Conservation (phyloP, 2,797 vertebrate genomes). For the Pristis pectinata region DNA sequence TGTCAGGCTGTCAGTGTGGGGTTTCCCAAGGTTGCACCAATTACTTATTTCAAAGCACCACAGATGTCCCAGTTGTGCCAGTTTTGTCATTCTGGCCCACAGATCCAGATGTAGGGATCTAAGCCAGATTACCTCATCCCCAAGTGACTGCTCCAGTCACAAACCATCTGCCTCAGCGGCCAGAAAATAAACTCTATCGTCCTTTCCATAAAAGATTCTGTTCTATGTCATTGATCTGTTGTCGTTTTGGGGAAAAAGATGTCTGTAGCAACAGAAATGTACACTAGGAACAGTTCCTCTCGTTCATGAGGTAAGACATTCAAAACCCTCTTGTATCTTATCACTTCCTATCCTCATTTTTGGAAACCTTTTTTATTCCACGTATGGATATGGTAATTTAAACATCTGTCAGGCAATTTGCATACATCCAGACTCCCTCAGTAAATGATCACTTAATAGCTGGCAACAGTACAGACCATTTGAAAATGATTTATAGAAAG, state of each 20-base stretch:
- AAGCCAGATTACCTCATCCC: neutral
- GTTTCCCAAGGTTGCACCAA: neutral
- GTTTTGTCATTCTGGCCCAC: neutral
- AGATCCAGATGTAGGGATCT: neutral
- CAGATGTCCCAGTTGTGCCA: neutral
- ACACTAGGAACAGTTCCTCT: neutral
- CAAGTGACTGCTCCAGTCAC: neutral
- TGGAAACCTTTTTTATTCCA: neutral
- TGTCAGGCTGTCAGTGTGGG: neutral
- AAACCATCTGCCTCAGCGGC: neutral
- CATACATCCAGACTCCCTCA: neutral
- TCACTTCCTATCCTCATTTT: neutral
- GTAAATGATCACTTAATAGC: slow-evolving; percentile 25
- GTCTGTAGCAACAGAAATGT: neutral
- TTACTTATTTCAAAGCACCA: neutral
- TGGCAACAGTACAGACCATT: neutral
- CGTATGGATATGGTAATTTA: neutral
- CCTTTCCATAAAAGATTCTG: no score
- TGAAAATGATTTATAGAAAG: slow-evolving; percentile 2
- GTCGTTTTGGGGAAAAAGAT: neutral
- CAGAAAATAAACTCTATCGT: neutral
- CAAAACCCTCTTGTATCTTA: neutral
- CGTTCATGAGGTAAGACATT: neutral
- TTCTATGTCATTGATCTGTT: neutral
- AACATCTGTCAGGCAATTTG: neutral